Evolutionary conservation across 2,888 invertebrate genomes (phyloP), one percentile per base, ranked within the genome.

Genomic region (Drosophila colorata): DNA sequence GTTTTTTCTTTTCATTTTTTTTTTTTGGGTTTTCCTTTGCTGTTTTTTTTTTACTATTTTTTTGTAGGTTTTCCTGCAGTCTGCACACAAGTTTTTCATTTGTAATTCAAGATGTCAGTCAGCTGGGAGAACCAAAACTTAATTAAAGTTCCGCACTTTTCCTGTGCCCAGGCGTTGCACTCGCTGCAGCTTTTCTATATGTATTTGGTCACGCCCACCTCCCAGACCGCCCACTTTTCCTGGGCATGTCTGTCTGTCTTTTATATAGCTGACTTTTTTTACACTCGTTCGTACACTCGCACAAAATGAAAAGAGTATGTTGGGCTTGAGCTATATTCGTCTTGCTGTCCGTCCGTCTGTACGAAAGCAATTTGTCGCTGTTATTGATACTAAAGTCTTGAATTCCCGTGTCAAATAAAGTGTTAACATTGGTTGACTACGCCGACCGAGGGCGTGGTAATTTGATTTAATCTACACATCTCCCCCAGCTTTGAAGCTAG

Each of bases 81-180:
- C 75, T 75, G 85, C 89, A 86, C 85, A 82, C 88, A 87, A 89
- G 89, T 89, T 89, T 89, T 89, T 90, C 85, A 83, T 89, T 87
- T 90, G 88, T 87, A 89, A 88, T 89, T 90, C 89, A 86, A 90
- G 89, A 88, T 90, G 90, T 89, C 89, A 90, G 89, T 89, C 90
- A 89, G 88, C 80, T 89, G 90, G 87, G 89, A 88, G 84, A 87
- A 88, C 87, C 87, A 89, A 81, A 89, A 89, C 89, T 90, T 90
- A 90, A 89, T 90, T 90, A 89, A 89, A 89, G 90, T 90, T 89
- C 83, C 83, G 88, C 83, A 87, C 87, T 83, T 84, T 83, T 78
- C 69, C 78, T 65, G 70, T 87, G 56, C 61, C 76, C 69, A 41
- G 46, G 43, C 56, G 40, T 46, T 52, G 43, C 41, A 74, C 46